Evolutionary conservation across 2,888 invertebrate species (phyloP).

Genomic region (Eretmocerus hayati): DNA sequence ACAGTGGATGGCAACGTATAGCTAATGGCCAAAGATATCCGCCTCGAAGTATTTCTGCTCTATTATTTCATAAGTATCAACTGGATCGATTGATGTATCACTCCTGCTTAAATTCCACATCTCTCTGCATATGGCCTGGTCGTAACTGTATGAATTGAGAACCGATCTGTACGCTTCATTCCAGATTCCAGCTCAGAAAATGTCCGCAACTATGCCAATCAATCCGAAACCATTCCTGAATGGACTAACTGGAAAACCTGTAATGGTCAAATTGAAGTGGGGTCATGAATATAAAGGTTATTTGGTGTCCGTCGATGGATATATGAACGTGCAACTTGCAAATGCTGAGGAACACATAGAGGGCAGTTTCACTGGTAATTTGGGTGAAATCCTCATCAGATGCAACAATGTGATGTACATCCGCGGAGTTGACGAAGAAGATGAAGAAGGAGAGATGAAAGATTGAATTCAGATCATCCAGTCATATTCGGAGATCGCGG

Average conservation of each 20-base stretch:
- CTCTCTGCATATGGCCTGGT: no score
- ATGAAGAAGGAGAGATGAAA: conserved; percentile 94
- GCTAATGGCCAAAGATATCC: no score
- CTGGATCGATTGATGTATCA: no score
- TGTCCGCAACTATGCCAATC: conserved; percentile 87
- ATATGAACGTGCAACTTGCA: conserved; percentile 98
- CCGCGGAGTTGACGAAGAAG: conserved; percentile 90
- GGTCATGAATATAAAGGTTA: conserved; percentile 99
- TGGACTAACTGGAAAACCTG: conserved; percentile 94
- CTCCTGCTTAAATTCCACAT: no score
- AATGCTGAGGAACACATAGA: conserved; percentile 97
- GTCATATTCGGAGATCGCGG: no score
- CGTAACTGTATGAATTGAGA: no score
- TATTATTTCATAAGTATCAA: no score
- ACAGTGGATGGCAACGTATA: no score
- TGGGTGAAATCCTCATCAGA: conserved; percentile 94
- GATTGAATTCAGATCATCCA: no score
- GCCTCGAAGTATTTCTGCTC: no score
- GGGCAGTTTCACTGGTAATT: conserved; percentile 81
- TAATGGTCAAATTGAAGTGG: conserved; percentile 98
- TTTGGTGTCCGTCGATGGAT: conserved; percentile 94
- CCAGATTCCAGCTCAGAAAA: no score
- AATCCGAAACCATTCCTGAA: conserved; percentile 99
- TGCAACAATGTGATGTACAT: conserved; percentile 97
- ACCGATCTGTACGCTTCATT: no score